Conservation (phyloP, 2,888 invertebrate species). For the Drymonia ruficornis region DNA sequence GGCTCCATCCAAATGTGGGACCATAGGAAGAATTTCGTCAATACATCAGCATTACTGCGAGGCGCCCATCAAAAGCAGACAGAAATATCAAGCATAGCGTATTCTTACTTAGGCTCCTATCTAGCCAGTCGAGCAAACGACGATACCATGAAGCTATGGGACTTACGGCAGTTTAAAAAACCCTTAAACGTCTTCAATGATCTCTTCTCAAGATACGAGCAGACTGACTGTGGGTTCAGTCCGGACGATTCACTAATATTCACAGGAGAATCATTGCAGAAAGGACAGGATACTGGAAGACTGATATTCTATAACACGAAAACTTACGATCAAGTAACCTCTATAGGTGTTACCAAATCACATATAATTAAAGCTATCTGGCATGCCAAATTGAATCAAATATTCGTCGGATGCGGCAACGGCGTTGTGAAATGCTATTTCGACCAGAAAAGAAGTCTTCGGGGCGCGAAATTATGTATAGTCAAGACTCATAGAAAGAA, state of each 20-base stretch:
- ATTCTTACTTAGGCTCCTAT: slow-evolving; percentile 93
- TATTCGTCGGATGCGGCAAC: slow-evolving; percentile 96
- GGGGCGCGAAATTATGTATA: slow-evolving; percentile 96
- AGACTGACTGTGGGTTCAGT: slow-evolving; percentile 93
- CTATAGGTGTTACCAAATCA: slow-evolving; percentile 91
- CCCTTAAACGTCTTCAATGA: slow-evolving; percentile 88
- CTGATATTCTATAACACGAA: slow-evolving; percentile 92
- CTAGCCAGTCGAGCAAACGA: slow-evolving; percentile 95
- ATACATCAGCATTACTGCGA: slow-evolving; percentile 90
- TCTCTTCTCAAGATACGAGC: slow-evolving; percentile 93
- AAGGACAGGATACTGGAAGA: slow-evolving; percentile 86
- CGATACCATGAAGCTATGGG: slow-evolving; percentile 98
- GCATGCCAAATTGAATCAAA: slow-evolving; percentile 99
- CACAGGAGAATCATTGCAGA: slow-evolving; percentile 93
- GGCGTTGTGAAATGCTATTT: slow-evolving; percentile 96
- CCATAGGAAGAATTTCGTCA: slow-evolving; percentile 95
- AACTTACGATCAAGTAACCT: slow-evolving; percentile 89
- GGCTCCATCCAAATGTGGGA: slow-evolving; percentile 99
- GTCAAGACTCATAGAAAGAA: slow-evolving; percentile 92
- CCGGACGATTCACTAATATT: slow-evolving; percentile 96
- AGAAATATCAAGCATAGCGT: slow-evolving; percentile 93
- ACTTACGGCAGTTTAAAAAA: slow-evolving; percentile 92
- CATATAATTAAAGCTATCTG: slow-evolving; percentile 95
- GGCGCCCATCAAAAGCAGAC: slow-evolving; percentile 91
- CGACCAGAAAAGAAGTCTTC: slow-evolving; percentile 92